These are phyloP conservation scores for Drosophila ogumai DNA, from an alignment of 1,140 invertebrate genomes.

Conservation along the genomic window DNA sequence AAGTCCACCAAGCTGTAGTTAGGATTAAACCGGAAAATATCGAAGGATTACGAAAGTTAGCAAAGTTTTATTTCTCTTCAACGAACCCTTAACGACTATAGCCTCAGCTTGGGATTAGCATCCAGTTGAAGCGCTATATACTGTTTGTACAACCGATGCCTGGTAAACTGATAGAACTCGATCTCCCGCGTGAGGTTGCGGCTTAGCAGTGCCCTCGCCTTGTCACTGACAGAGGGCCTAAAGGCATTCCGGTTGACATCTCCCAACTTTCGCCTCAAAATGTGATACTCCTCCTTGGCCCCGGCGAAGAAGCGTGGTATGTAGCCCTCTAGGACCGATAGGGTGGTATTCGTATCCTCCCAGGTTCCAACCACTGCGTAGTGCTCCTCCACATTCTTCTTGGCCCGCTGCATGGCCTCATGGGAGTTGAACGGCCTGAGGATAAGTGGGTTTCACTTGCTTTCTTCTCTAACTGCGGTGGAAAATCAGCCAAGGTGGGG, in stretches of 20 bases:
- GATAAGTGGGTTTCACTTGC: constrained; percentile 4
- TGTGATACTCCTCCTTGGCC: constrained; percentile 85
- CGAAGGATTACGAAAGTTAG: constrained; percentile 55
- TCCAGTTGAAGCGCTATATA: constrained; percentile 87
- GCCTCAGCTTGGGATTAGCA: constrained; percentile 59
- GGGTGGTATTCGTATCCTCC: constrained; percentile 93
- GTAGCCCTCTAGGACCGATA: constrained; percentile 93
- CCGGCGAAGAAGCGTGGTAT: constrained; percentile 93
- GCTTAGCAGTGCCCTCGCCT: constrained; percentile 92
- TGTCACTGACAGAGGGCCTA: constrained; percentile 91
- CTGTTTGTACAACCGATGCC: constrained; percentile 92
- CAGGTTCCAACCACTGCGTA: constrained; percentile 95
- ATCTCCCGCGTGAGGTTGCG: constrained; percentile 94
- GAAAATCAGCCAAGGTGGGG: not conserved
- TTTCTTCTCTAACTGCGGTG: not conserved
- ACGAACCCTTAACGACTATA: constrained; percentile 22
- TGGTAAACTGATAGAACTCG: constrained; percentile 96
- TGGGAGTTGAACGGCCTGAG: constrained; percentile 93
- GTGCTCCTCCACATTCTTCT: constrained; percentile 92
- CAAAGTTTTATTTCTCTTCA: constrained; percentile 49
- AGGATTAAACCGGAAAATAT: constrained; percentile 43
- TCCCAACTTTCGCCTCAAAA: constrained; percentile 89
- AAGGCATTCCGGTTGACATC: constrained; percentile 91
- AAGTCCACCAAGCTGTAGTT: constrained; percentile 30
- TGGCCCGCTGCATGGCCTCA: constrained; percentile 92